Percentiles rank a stretch among this genome's conserved stretches.
Conservation (phyloP, 1,140 invertebrate genomes). For the Drosophila miranda region DNA sequence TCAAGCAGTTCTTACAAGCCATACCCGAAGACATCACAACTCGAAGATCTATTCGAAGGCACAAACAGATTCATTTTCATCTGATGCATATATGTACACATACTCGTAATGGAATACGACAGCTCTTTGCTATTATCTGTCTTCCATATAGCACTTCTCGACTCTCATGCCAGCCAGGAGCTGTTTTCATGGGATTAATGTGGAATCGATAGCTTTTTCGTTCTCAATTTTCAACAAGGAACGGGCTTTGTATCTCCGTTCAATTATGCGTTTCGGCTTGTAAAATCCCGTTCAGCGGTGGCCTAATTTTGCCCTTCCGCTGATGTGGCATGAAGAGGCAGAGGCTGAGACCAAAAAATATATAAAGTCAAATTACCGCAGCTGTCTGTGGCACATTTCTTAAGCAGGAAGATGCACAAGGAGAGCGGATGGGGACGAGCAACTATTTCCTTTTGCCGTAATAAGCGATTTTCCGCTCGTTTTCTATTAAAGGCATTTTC, state of each 20-base stretch:
- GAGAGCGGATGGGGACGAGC: constrained; percentile 13
- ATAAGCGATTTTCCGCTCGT: constrained; percentile 76
- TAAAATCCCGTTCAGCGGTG: constrained; percentile 7
- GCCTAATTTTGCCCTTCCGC: constrained; percentile 17
- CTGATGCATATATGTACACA: no score
- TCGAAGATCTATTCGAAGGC: no score
- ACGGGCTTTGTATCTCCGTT: background rate
- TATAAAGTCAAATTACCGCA: constrained; percentile 44
- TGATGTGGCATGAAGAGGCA: constrained; percentile 13
- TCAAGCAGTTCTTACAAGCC: no score
- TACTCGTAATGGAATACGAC: no score
- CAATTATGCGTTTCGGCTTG: constrained; percentile 20
- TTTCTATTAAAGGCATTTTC: constrained; percentile 73
- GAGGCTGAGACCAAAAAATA: constrained; percentile 34
- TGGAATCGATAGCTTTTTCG: no score
- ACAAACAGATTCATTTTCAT: no score
- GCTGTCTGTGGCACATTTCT: constrained; percentile 41
- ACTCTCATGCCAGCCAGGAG: background rate
- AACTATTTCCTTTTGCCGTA: constrained; percentile 55
- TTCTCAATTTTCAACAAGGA: background rate
- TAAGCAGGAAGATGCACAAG: background rate
- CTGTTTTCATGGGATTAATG: background rate
- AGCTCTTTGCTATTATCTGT: no score
- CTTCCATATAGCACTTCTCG: no score
- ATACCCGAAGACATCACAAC: no score